Conservation (phyloP, 2,113 vertebrate genomes). For the Sorex araneus region DNA sequence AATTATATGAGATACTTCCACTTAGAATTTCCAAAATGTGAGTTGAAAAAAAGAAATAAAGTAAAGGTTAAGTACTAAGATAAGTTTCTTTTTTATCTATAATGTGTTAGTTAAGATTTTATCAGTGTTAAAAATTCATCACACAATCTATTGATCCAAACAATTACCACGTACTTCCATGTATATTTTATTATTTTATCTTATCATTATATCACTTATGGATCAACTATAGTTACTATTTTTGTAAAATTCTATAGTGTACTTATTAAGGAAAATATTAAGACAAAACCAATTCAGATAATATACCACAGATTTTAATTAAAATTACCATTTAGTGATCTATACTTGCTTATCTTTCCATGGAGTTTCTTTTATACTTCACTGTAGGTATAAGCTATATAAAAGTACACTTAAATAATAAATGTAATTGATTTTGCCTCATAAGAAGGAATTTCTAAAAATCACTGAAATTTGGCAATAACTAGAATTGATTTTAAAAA, state of each 20-base stretch:
- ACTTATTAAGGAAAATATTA: not conserved
- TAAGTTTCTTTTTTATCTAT: not conserved
- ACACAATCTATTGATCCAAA: not conserved
- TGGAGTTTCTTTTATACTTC: not conserved
- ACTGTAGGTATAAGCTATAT: not conserved
- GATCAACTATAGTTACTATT: not conserved
- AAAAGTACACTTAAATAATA: slow-evolving; percentile 22
- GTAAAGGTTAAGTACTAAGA: not conserved
- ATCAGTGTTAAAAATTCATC: not conserved
- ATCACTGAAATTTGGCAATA: slow-evolving; percentile 21
- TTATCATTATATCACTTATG: not conserved
- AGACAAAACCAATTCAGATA: slow-evolving; percentile 20
- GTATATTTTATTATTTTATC: not conserved
- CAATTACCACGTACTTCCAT: not conserved
- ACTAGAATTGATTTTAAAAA: not conserved
- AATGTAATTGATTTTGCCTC: not conserved
- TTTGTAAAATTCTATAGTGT: not conserved
- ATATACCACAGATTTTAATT: not conserved
- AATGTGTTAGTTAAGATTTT: not conserved
- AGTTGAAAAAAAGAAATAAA: too few relatives aligned
- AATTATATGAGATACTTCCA: too few relatives aligned
- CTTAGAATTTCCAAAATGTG: too few relatives aligned
- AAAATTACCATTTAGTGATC: not conserved
- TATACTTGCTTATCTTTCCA: not conserved
- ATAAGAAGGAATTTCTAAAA: not conserved